phyloP scores from a whole-genome alignment of 2,888 invertebrate species.

The Spodoptera picta region DNA sequence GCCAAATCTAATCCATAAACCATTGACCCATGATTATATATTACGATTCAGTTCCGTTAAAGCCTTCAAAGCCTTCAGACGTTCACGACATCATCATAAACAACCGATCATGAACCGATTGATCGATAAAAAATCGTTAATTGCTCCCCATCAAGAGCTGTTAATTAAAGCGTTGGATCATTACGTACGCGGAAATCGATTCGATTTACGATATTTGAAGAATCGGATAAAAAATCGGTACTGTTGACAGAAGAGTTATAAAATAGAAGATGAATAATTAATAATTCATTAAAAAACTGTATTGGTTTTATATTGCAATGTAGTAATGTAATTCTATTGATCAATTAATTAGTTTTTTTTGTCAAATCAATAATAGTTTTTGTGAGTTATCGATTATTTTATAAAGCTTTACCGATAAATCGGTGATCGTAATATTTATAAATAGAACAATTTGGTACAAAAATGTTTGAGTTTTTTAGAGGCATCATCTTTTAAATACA shows the following conservation, averaged over 20 bases:
- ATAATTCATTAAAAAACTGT: conserved; percentile 17
- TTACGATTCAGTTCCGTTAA: conserved; percentile 62
- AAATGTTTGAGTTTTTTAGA: neutral
- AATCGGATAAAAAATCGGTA: conserved; percentile 43
- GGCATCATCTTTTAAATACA: no score
- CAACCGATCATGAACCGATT: conserved; percentile 58
- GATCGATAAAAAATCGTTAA: conserved; percentile 66
- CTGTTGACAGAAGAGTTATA: conserved; percentile 49
- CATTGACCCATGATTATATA: conserved; percentile 44
- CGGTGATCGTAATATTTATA: conserved; percentile 37
- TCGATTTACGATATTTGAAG: conserved; percentile 46
- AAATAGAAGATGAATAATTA: conserved; percentile 27
- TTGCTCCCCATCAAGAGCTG: conserved; percentile 67
- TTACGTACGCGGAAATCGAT: conserved; percentile 59
- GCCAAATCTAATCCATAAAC: conserved; percentile 19
- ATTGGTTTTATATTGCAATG: conserved; percentile 19
- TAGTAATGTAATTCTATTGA: conserved; percentile 23
- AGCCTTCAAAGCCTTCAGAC: conserved; percentile 61
- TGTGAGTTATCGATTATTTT: conserved; percentile 19
- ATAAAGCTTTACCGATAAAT: conserved; percentile 9
- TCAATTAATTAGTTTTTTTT: conserved; percentile 28
- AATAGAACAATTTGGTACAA: conserved; percentile 12
- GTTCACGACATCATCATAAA: conserved; percentile 65
- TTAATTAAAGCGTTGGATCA: conserved; percentile 64
- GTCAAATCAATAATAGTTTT: conserved; percentile 30